Conservation (phyloP, 1,140 invertebrate species). For the Anoplophora glabripennis region DNA sequence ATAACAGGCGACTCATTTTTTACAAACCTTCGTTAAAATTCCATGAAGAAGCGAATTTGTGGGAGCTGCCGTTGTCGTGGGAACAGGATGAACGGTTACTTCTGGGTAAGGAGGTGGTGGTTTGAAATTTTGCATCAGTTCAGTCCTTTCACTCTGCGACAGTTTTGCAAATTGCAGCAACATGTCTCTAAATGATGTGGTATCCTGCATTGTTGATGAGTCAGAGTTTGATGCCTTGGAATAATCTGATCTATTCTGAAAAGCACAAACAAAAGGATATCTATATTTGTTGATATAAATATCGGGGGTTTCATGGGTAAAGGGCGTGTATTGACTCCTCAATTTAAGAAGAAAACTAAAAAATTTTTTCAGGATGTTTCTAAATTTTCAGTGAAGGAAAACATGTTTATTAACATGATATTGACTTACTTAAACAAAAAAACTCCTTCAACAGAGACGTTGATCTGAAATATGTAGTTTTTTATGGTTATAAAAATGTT, state of each 20-base stretch:
- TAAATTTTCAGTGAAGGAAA: too few relatives aligned
- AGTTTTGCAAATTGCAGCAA: constrained; percentile 73
- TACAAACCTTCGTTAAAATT: constrained; percentile 65
- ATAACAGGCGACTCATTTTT: too few relatives aligned
- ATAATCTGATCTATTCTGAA: constrained; percentile 35
- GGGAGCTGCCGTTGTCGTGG: constrained; percentile 44
- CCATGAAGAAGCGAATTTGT: constrained; percentile 70
- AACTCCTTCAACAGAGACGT: too few relatives aligned
- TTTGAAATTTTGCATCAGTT: constrained; percentile 41
- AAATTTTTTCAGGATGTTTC: too few relatives aligned
- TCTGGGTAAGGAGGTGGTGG: constrained; percentile 71
- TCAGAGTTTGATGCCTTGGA: constrained; percentile 55
- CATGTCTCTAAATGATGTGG: constrained; percentile 69
- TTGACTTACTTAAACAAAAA: too few relatives aligned
- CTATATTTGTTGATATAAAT: too few relatives aligned
- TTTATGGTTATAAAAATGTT: too few relatives aligned
- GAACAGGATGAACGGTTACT: constrained; percentile 71
- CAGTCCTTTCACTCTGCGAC: constrained; percentile 53
- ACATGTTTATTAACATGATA: too few relatives aligned
- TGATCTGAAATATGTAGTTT: too few relatives aligned
- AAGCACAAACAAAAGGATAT: constrained; percentile 1
- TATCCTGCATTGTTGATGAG: constrained; percentile 39
- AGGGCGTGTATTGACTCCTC: too few relatives aligned
- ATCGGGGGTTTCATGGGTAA: too few relatives aligned
- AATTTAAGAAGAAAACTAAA: too few relatives aligned